Percentiles rank a stretch among this genome's conserved stretches.
Evolutionary conservation across 2,888 invertebrate genomes (phyloP).

Genomic region (Eristalis tenax): DNA sequence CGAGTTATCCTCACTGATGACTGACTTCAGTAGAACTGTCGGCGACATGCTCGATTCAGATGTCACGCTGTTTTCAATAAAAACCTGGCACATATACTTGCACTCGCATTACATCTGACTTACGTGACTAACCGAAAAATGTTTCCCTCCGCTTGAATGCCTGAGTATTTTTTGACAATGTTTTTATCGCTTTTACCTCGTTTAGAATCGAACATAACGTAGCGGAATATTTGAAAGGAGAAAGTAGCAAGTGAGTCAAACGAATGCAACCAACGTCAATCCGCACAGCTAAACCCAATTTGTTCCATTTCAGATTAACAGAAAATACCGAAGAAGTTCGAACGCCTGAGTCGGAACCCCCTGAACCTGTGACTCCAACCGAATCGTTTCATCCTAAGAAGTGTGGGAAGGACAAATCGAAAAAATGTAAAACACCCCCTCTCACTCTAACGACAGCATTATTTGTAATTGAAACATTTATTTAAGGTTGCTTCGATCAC

Average conservation of each 20-base stretch:
- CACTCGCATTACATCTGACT: not conserved
- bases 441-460: not conserved
- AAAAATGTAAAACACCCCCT: slow-evolving; percentile 76
- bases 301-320: slow-evolving; percentile 36
- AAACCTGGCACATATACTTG: too few species aligned
- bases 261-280: not conserved
- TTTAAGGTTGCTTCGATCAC: slow-evolving; percentile 72
- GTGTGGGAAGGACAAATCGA: slow-evolving; percentile 78
- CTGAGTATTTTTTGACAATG: not conserved
- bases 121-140: not conserved
- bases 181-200: not conserved
- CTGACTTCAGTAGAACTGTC: too few species aligned
- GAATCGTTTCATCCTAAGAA: slow-evolving; percentile 75
- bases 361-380: slow-evolving; percentile 72
- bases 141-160: not conserved
- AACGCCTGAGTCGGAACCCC: slow-evolving; percentile 71
- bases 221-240: slow-evolving; percentile 57
- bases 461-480: not conserved
- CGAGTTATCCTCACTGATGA: too few species aligned
- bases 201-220: slow-evolving; percentile 45
- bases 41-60: too few species aligned
- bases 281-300: not conserved
- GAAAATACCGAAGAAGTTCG: slow-evolving; percentile 60
- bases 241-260: slow-evolving; percentile 47
- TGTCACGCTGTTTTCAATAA: too few species aligned